These are phyloP conservation scores for Perca schrenkii DNA, from an alignment of 2,113 vertebrate species.

Conservation along the genomic window DNA sequence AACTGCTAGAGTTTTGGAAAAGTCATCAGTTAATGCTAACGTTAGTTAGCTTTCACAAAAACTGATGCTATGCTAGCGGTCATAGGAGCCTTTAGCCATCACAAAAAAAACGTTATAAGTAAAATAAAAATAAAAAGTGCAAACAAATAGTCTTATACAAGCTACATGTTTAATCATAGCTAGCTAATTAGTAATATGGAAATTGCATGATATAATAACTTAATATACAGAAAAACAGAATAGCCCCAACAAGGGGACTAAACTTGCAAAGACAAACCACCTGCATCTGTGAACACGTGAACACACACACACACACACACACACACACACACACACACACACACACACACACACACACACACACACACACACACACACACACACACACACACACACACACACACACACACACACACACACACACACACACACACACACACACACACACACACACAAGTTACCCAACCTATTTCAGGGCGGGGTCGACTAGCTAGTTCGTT, in stretches of 20 bases:
- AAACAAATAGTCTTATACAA: background rate
- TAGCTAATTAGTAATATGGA: background rate
- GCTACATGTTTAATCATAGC: background rate
- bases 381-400: no score
- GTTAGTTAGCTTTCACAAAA: background rate
- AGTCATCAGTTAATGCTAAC: background rate
- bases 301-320: no score
- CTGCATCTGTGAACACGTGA: no score
- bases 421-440: no score
- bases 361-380: no score
- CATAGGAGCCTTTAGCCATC: background rate
- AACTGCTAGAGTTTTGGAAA: background rate
- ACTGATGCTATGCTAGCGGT: background rate
- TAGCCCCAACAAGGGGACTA: background rate
- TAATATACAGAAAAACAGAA: background rate
- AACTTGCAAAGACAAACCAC: background rate
- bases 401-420: no score
- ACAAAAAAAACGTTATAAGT: background rate
- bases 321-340: no score
- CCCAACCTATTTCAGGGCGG: constrained; percentile 39
- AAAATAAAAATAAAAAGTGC: background rate
- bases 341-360: no score
- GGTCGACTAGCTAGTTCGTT: background rate
- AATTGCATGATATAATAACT: background rate
- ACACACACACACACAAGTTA: no score